A percentile compares a stretch with the other conserved stretches of the same genome.
phyloP scores from a whole-genome alignment of 1,140 invertebrate species.

The Heterodera carotae region DNA sequence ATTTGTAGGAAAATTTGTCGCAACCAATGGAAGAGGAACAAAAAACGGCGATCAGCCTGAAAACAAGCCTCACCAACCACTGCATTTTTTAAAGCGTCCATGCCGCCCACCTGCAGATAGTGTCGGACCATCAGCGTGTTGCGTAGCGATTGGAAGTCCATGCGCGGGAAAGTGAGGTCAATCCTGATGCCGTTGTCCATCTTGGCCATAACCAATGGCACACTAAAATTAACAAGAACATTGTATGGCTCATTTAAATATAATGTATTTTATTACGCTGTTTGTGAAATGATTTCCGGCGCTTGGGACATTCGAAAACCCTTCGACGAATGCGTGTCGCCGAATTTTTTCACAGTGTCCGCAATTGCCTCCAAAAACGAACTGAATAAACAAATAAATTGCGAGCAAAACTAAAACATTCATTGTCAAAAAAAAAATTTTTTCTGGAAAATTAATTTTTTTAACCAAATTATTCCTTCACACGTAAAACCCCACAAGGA shows the following conservation, averaged over 20 bases:
- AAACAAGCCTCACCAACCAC: slow-evolving; percentile 4
- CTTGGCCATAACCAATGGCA: slow-evolving; percentile 32
- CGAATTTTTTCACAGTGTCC: slow-evolving; percentile 8
- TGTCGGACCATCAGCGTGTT: slow-evolving; percentile 39
- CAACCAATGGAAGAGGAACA: slow-evolving; percentile 35
- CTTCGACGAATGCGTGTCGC: not conserved
- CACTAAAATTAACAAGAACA: slow-evolving; percentile 10
- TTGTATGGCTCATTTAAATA: too few relatives aligned
- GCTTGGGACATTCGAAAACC: not conserved
- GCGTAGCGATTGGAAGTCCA: slow-evolving; percentile 36
- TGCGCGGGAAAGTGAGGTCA: slow-evolving; percentile 34
- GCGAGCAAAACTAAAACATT: slow-evolving; percentile 22
- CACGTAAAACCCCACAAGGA: too few relatives aligned
- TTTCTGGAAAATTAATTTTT: too few relatives aligned
- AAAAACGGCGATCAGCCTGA: slow-evolving; percentile 47
- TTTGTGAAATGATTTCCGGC: not conserved
- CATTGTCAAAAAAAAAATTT: too few relatives aligned
- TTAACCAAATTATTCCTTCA: too few relatives aligned
- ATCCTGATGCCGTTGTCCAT: slow-evolving; percentile 37
- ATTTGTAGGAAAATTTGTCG: not conserved
- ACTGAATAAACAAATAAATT: not conserved
- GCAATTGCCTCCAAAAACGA: slow-evolving; percentile 36
- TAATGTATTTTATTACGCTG: not conserved
- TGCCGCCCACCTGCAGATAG: slow-evolving; percentile 38
- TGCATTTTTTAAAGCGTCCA: too few relatives aligned